Base-by-base conservation (phyloP, 2,797 vertebrate genomes). In the Phataginus tricuspis region DNA sequence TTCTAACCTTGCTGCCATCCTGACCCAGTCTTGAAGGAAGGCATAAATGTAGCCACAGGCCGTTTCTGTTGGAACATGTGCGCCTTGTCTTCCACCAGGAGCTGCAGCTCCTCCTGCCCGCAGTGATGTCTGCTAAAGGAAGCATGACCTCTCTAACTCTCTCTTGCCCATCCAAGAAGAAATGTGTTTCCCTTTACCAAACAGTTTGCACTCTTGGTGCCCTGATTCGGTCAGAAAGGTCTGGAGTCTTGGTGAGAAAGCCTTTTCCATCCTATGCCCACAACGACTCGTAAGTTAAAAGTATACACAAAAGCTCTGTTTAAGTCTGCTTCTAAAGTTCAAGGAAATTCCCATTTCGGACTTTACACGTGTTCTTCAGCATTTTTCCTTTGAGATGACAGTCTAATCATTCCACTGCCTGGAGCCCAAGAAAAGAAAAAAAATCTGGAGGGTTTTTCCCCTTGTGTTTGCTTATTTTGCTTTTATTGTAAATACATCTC, bases 81-180 rank as follows among this genome's bases (percentile, higher is more conserved):
- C 71, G 75, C 7, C 37, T 55, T 61, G 49, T 94, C 88, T 84
- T 90, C 89, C 31, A 9, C 71, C 18, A 57, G 55, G 84, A 93
- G 61, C 9, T 59, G 1, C 12, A 7, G 34, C 0, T 0, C 61
- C 29, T 82, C 69, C 79, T 95, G 39, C 88, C n/a, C 68, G 9
- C 66, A 93, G 63, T 29, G 86, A 3, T 37, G 90, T 90, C 94
- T 78, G 79, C 93, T 55, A 1, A 42, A 27, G 55, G 69, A 87
- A 23, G 16, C 64, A 31, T 92, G 96, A 75, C 96, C 95, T 78
- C 82, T 95, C 82, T 92, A 93, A 88, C 95, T 97, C 82, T 96
- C 86, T 91, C 94, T 69, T 80, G 85, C 95, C 95, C 83, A 86
- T 97, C 96, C 97, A 96, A 97, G 75, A 96, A 96, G 93, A 96